These are phyloP conservation scores for Drosophila kanekoi DNA, from an alignment of 2,888 invertebrate species.

Conservation along the genomic window DNA sequence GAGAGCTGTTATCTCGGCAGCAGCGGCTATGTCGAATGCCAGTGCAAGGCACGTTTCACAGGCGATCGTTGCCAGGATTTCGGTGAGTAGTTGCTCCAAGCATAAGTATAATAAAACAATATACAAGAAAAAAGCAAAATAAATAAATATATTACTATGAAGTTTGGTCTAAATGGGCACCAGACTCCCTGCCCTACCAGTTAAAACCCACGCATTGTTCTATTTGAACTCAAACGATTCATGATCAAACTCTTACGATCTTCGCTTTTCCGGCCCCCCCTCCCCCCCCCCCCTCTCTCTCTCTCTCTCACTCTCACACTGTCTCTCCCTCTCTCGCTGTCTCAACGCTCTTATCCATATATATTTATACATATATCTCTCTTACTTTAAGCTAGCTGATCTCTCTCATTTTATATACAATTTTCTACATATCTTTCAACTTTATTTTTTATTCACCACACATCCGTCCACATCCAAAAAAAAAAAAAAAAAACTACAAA, in stretches of 20 bases:
- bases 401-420: constrained; percentile 40
- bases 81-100: constrained; percentile 85
- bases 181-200: not conserved
- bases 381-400: constrained; percentile 31
- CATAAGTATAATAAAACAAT: not conserved
- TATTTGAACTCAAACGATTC: constrained; percentile 13
- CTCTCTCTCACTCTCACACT: not conserved
- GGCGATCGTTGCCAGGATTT: constrained; percentile 88
- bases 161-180: constrained; percentile 8
- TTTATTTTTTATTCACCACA: constrained; percentile 59
- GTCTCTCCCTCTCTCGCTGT: not conserved
- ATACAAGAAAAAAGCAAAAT: not conserved
- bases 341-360: constrained; percentile 3
- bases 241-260: constrained; percentile 8
- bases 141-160: not conserved
- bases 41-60: constrained; percentile 89
- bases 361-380: not conserved
- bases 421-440: constrained; percentile 59
- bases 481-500: constrained; percentile 13
- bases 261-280: constrained; percentile 6
- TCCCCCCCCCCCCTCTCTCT: constrained; percentile 3
- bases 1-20: constrained; percentile 86
- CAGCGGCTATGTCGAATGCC: constrained; percentile 89
- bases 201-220: not conserved
- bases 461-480: constrained; percentile 13